Evolutionary conservation across 2,888 invertebrate species (phyloP), one percentile per base, ranked within the genome.

Genomic region (Fragum sueziense): DNA sequence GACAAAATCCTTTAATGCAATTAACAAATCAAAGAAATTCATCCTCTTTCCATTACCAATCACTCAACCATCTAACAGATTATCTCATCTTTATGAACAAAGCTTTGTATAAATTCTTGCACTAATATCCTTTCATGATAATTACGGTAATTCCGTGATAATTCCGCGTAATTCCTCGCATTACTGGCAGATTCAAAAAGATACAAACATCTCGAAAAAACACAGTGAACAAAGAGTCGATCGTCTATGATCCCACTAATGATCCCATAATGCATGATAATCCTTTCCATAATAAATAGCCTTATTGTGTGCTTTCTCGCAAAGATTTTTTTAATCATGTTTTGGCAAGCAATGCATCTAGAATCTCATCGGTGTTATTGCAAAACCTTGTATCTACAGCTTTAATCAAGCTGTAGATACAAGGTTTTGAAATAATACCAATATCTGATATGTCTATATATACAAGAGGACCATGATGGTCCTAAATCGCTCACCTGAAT

Each of bases 91-190:
- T 47, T 47, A 47, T 2, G 7, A 57, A 57, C 11, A 57, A 57
- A 2, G 25, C 27, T 57, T 57, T 22, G 57, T 57, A 57, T 57
- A 27, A 57, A 57, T 57, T 57, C 57, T 27, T 57, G 57, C 57
- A 57, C 57, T 27, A 57, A 57, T 57, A 57, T 27, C 25, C 57
- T 57, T 57, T 57, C 57, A 57, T 57, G 57, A 57, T 57, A 57
- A 57, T 57, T 57, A 57, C 57, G 27, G 1, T 57, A 57, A 57
- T 57, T 22, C 57, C 27, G 2, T 11, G 25, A 9, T 41, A n/a
- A n/a, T n/a, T n/a, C n/a, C n/a, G n/a, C n/a, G 17, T 47, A 47
- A 47, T 47, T 47, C 47, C 47, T 47, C 17, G 47, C 47, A 47
- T 47, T 47, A 47, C 47, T n/a, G n/a, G n/a, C 47, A 14, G n/a